These are phyloP conservation scores for Bubo blakistoni DNA, from an alignment of 2,113 vertebrate genomes.

Conservation along the genomic window DNA sequence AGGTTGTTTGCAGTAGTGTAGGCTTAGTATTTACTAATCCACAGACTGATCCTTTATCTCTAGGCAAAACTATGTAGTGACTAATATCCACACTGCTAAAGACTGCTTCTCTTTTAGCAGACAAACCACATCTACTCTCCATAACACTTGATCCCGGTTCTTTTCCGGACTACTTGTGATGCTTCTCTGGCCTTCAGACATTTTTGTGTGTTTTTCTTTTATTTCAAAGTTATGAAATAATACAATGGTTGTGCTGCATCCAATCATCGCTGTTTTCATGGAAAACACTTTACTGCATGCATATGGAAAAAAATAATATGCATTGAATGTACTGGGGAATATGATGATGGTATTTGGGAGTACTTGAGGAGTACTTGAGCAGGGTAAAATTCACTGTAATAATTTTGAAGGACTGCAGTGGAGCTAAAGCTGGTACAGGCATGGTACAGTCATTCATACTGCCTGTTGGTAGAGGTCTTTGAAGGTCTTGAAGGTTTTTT, in stretches of 20 bases:
- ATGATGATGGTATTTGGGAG: not conserved
- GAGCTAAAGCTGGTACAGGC: not conserved
- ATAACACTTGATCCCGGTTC: not conserved
- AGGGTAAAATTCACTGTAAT: not conserved
- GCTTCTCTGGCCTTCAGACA: not conserved
- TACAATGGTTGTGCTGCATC: not conserved
- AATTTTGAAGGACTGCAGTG: not conserved
- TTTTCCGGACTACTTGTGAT: not conserved
- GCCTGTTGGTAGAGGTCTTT: not conserved
- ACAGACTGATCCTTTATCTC: not conserved
- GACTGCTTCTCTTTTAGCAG: not conserved
- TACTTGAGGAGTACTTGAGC: not conserved
- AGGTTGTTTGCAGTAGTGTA: not conserved
- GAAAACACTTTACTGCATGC: not conserved
- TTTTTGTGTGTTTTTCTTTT: not conserved
- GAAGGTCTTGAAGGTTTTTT: not conserved
- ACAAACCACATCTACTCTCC: not conserved
- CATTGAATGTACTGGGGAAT: not conserved
- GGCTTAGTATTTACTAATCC: not conserved
- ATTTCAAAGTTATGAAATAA: not conserved
- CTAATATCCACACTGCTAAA: not conserved
- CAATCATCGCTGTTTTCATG: not conserved
- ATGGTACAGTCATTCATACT: not conserved
- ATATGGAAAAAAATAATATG: not conserved
- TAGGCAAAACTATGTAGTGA: not conserved